Percentiles rank a stretch among this genome's conserved stretches.
phyloP scores from a whole-genome alignment of 2,888 invertebrate genomes.

The Leucoma salicis region DNA sequence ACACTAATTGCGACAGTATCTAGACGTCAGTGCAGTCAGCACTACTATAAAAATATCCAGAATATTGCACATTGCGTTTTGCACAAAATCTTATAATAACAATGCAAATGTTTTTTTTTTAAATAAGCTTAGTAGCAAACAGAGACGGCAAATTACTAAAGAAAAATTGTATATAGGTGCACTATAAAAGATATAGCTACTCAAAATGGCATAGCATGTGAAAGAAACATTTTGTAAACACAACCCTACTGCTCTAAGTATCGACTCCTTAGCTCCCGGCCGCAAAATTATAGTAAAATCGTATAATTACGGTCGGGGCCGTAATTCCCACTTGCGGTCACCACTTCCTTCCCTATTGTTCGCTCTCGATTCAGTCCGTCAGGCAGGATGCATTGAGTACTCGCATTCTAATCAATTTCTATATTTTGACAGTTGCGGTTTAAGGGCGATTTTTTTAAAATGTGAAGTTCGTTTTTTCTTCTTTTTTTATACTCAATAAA shows the following conservation, averaged over 20 bases:
- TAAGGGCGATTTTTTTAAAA: constrained; percentile 54
- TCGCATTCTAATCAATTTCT: constrained; percentile 70
- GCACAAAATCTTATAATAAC: too few relatives aligned
- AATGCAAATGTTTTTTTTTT: too few relatives aligned
- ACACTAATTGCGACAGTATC: too few relatives aligned
- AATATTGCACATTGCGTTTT: too few relatives aligned
- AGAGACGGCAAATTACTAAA: too few relatives aligned
- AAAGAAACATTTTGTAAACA: neutral
- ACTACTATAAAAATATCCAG: too few relatives aligned
- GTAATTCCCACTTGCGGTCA: constrained; percentile 73
- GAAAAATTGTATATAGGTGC: too few relatives aligned
- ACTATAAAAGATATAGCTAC: too few relatives aligned
- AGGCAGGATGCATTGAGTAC: constrained; percentile 52
- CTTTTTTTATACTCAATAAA: too few relatives aligned
- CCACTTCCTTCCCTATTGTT: constrained; percentile 76
- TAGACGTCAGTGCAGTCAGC: too few relatives aligned
- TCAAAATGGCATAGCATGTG: neutral
- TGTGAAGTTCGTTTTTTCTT: too few relatives aligned
- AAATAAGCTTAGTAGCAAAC: too few relatives aligned
- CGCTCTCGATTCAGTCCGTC: constrained; percentile 48
- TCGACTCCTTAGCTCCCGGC: constrained; percentile 45
- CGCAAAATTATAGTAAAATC: constrained; percentile 75
- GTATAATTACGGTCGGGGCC: constrained; percentile 71
- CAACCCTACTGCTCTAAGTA: constrained; percentile 30
- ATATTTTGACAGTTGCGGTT: constrained; percentile 77